Base-by-base conservation (phyloP, 1,140 invertebrate genomes). In the Temnothorax nylanderi region DNA sequence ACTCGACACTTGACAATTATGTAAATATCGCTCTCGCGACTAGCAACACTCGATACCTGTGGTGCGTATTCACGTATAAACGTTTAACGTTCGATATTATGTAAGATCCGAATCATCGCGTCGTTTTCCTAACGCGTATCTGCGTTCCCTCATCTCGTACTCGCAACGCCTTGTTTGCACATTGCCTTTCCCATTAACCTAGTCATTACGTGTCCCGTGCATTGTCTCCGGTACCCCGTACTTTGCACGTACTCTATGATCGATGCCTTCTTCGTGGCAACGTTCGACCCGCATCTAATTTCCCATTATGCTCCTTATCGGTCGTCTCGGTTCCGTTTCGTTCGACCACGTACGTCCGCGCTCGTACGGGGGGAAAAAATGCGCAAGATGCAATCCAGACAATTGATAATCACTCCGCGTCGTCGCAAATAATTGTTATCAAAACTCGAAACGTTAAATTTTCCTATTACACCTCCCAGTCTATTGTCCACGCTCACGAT, bases 111-210 rank as follows among this genome's bases (percentile, higher is more conserved):
- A 71, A 44, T 75, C 65, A 86, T 82, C 81, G 41, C 64, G 44
- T 58, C 21, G 21, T 44, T 78, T 34, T 47, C 49, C 41, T 62
- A 34, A 16, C 60, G 60, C 64, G 75, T 90, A 91, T 91, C 89
- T 81, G 16, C 72, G 56, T 88, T 90, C 72, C 60, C 58, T 81
- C 82, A 90, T 90, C 89, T 64, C 13, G 71, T 21, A 90, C 41
- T 65, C 71, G 86, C 77, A 85, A 67, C 21, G 72, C 67, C 89
- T 90, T 87, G 89, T 91, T 91, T 90, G 88, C 90, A 88, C 90
- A 90, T 88, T 88, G 89, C 88, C 82, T 88, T 91, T 91, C 89
- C 90, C 90, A 91, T 91, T 91, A 91, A 91, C 90, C 90, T 65
- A 87, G 89, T 91, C 89, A 91, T 91, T 91, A 90, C 87, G 62